phyloP scores from a whole-genome alignment of 2,797 vertebrate genomes.

The Poeciliopsis gracilis region DNA sequence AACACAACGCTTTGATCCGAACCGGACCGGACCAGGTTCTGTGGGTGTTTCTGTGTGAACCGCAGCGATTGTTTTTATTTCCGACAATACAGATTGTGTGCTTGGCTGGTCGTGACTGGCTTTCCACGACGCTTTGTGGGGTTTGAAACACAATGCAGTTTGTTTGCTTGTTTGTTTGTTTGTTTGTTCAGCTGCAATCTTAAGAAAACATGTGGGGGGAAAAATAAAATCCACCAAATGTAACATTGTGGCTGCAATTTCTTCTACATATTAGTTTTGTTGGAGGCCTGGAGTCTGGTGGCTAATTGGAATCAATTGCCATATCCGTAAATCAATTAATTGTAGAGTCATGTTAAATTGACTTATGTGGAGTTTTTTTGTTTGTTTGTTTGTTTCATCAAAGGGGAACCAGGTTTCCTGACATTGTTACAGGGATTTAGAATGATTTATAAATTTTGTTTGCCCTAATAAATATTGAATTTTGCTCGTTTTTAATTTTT shows the following conservation, averaged over 20 bases:
- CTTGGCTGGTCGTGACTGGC: not conserved
- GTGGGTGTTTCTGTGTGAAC: constrained; percentile 36
- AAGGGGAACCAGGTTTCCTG: not conserved
- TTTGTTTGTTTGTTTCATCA: not conserved
- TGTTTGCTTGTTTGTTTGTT: not conserved
- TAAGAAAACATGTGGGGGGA: not conserved
- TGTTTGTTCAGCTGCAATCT: not conserved
- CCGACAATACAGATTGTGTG: not conserved
- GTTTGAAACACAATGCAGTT: not conserved
- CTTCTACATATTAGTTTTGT: not conserved
- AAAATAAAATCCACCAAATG: not conserved
- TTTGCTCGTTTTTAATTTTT: not conserved
- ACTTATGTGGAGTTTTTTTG: not conserved
- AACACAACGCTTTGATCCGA: not conserved
- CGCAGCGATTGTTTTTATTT: constrained; percentile 28
- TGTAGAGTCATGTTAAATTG: not conserved
- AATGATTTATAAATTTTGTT: not conserved
- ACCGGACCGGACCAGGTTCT: not conserved
- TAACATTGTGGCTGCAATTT: not conserved
- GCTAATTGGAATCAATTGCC: not conserved
- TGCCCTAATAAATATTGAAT: not conserved
- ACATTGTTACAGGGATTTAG: not conserved
- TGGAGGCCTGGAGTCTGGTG: not conserved
- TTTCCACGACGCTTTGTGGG: not conserved
- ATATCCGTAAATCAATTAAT: not conserved